phyloP scores from a whole-genome alignment of 2,797 vertebrate genomes.

The Premnoplex brunnescens region DNA sequence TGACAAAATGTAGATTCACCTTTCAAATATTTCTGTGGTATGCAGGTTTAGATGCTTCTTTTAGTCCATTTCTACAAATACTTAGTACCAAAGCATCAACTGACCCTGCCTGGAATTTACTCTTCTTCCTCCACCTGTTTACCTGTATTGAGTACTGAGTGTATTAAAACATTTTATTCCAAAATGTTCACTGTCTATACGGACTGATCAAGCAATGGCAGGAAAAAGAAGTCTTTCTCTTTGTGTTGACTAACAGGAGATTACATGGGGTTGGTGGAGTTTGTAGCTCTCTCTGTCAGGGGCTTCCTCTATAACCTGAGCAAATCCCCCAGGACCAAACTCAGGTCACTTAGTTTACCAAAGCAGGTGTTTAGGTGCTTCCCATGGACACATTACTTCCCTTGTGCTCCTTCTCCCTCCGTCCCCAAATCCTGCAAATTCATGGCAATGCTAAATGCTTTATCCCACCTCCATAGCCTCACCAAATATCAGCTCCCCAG shows the following conservation, averaged over 20 bases:
- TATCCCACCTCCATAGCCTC: not conserved
- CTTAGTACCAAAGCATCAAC: not conserved
- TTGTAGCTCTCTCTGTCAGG: not conserved
- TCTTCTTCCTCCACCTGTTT: not conserved
- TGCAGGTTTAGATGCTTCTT: not conserved
- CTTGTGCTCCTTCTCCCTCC: fast-evolving
- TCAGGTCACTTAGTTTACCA: not conserved
- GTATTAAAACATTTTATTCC: not conserved
- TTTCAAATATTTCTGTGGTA: not conserved
- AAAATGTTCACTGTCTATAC: not conserved
- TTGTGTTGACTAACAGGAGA: not conserved
- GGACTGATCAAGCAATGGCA: not conserved
- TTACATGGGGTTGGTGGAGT: not conserved
- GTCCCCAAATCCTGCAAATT: fast-evolving
- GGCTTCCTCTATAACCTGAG: not conserved
- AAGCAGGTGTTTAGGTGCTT: not conserved
- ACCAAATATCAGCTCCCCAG: not conserved
- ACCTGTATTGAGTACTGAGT: not conserved
- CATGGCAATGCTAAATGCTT: not conserved
- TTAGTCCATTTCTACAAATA: not conserved
- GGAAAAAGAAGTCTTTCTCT: not conserved
- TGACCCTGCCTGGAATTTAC: not conserved
- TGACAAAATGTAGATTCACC: not conserved
- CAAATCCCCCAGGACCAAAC: not conserved
- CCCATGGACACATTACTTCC: not conserved